Evolutionary conservation across 2,888 invertebrate genomes (phyloP).

Genomic region (Rotaria sp.): DNA sequence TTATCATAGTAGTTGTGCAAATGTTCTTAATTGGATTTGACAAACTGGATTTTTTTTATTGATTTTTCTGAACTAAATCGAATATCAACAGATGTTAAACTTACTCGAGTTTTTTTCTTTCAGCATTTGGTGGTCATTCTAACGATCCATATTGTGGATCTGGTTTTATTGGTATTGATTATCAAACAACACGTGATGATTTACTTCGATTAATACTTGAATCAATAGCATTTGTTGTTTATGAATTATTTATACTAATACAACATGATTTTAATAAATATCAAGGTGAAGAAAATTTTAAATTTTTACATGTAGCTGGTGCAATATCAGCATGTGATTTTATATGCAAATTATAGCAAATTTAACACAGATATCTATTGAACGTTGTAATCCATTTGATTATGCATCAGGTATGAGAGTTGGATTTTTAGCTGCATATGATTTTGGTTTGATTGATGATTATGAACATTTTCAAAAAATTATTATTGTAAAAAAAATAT

Average conservation of each 20-base stretch:
- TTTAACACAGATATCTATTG: background rate
- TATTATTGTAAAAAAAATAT: background rate
- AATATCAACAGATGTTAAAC: background rate
- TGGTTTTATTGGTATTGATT: conserved; percentile 69
- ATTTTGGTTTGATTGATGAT: background rate
- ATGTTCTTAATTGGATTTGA: background rate
- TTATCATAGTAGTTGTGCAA: background rate
- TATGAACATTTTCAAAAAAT: conserved; percentile 1
- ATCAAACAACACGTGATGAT: conserved; percentile 69
- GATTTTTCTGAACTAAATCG: background rate
- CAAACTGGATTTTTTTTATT: background rate
- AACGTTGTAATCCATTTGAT: conserved; percentile 1
- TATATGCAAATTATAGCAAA: background rate
- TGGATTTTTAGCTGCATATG: conserved; percentile 10
- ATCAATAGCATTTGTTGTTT: conserved; percentile 66
- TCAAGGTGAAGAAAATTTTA: background rate
- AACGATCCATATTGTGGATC: conserved; percentile 64
- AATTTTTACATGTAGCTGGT: background rate
- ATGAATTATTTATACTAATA: background rate
- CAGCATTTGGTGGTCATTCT: conserved; percentile 27
- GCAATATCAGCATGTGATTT: background rate
- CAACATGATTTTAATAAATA: background rate
- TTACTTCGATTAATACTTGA: conserved; percentile 75
- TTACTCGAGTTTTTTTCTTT: background rate
- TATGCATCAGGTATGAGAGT: background rate